Conservation (phyloP, 2,113 vertebrate species). For the Mionectes macconnelli region DNA sequence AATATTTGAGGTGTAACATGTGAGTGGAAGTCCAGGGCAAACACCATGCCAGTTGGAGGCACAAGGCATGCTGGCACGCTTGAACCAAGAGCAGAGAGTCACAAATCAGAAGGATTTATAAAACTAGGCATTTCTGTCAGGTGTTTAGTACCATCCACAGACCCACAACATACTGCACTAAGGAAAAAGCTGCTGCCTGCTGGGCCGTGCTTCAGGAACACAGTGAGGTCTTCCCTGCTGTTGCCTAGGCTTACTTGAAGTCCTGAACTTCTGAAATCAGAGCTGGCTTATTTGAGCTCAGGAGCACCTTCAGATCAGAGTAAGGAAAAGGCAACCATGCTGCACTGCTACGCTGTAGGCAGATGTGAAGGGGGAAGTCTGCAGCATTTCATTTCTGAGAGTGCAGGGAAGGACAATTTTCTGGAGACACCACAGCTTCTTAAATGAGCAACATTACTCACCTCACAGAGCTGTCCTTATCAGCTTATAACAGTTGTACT, state of each 20-base stretch:
- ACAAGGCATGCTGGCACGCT: constrained; percentile 7
- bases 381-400: neutral
- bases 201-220: neutral
- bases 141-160: neutral
- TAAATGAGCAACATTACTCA: neutral
- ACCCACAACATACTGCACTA: neutral
- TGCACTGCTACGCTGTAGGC: rapidly evolving
- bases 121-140: neutral
- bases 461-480: neutral
- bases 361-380: neutral
- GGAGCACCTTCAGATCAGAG: neutral
- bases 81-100: neutral
- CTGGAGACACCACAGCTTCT: neutral
- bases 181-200: neutral
- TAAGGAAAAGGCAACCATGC: neutral
- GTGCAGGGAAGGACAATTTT: neutral
- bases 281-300: neutral
- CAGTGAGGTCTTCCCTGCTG: neutral
- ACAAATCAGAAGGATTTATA: neutral
- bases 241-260: neutral
- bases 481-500: neutral
- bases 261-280: neutral
- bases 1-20: constrained; percentile 22
- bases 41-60: constrained; percentile 57
- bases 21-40: constrained; percentile 51